Evolutionary conservation across 2,113 vertebrate genomes (phyloP).

Genomic region (Gulo gulo): DNA sequence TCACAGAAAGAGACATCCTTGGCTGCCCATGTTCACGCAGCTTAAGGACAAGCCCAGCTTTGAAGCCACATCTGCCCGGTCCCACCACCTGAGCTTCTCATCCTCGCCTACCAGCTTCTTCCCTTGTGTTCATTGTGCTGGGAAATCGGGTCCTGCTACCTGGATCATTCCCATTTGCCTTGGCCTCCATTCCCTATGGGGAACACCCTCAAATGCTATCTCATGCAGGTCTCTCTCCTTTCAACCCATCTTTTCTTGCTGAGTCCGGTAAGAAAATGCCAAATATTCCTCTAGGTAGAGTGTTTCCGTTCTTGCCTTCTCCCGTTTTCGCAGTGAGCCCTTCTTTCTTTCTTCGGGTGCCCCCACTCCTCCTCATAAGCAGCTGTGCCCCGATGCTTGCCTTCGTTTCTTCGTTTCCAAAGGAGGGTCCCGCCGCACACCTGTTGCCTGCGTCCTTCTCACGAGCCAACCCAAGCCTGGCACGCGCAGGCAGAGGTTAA

Average conservation of each 20-base stretch:
- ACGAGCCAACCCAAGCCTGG: neutral
- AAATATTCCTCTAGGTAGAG: neutral
- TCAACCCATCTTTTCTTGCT: neutral
- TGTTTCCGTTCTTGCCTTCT: neutral
- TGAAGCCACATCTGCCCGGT: rapidly evolving
- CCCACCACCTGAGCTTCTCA: too few species aligned
- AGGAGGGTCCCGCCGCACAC: neutral
- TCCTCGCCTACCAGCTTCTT: rapidly evolving
- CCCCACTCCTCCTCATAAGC: neutral
- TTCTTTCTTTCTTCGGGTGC: neutral
- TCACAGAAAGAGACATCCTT: neutral
- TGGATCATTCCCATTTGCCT: neutral
- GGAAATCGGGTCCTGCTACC: too few species aligned
- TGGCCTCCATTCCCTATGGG: neutral
- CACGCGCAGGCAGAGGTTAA: neutral
- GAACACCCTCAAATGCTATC: neutral
- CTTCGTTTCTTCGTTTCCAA: neutral
- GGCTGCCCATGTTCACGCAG: neutral
- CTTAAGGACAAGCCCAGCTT: neutral
- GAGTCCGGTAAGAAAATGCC: neutral
- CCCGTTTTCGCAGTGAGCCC: neutral
- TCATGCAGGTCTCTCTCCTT: neutral
- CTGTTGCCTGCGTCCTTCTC: neutral
- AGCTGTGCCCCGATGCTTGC: neutral
- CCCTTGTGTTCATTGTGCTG: neutral